phyloP scores from a whole-genome alignment of 2,888 invertebrate genomes.

The Cosmia trapezina region DNA sequence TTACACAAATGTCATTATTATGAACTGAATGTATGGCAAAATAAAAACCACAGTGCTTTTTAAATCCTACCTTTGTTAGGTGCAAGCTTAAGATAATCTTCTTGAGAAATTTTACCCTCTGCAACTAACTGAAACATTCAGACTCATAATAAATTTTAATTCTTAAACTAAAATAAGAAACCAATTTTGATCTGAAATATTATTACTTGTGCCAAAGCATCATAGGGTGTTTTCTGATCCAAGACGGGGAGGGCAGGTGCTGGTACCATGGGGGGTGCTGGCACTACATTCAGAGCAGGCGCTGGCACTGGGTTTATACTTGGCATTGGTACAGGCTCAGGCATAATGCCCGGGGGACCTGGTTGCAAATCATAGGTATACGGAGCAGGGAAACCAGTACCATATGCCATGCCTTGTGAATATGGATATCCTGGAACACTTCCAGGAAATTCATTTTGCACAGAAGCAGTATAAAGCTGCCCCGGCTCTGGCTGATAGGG shows the following conservation, averaged over 20 bases:
- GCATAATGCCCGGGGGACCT: constrained; percentile 54
- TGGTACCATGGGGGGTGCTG: constrained; percentile 69
- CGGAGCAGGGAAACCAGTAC: constrained; percentile 67
- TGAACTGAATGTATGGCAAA: constrained; percentile 7
- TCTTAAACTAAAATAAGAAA: constrained; percentile 26
- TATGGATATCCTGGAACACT: constrained; percentile 57
- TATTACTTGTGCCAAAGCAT: constrained; percentile 87
- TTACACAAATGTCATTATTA: constrained; percentile 36
- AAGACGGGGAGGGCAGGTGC: constrained; percentile 53
- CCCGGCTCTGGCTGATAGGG: constrained; percentile 50
- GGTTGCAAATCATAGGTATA: constrained; percentile 75
- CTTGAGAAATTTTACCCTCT: constrained; percentile 86
- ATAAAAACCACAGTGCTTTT: constrained; percentile 14
- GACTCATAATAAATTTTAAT: constrained; percentile 41
- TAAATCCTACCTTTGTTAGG: constrained; percentile 83
- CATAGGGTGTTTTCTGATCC: constrained; percentile 73
- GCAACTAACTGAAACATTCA: constrained; percentile 86
- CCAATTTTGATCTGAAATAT: constrained; percentile 48
- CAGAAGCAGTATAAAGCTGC: constrained; percentile 45
- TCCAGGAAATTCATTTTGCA: constrained; percentile 55
- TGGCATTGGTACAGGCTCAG: constrained; percentile 55
- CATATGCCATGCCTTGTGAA: constrained; percentile 67
- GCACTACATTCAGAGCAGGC: constrained; percentile 61
- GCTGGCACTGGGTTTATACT: constrained; percentile 68
- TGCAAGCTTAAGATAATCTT: constrained; percentile 86